phyloP scores from a whole-genome alignment of 2,113 vertebrate species.

The Pygoscelis adeliae region DNA sequence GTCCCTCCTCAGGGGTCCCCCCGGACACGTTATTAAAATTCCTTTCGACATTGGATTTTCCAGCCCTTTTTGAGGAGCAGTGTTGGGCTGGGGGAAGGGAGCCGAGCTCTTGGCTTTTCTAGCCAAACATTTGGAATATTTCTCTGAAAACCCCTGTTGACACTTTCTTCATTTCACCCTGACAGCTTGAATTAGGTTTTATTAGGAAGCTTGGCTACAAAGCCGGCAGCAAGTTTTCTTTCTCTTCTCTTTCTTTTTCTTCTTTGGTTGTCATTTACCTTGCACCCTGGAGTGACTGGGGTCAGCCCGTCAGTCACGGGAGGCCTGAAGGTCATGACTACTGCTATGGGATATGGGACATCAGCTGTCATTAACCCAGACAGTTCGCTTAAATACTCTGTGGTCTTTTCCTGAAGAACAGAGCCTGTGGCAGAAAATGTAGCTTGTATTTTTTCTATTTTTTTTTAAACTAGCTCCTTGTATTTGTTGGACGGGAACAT shows the following conservation, averaged over 20 bases:
- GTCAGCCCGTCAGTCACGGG: constrained; percentile 49
- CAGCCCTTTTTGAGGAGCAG: neutral
- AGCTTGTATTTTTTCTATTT: neutral
- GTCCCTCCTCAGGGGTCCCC: neutral
- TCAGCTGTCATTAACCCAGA: constrained; percentile 41
- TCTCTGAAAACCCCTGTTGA: constrained; percentile 42
- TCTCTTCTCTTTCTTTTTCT: neutral
- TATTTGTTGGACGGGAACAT: neutral
- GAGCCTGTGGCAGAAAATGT: neutral
- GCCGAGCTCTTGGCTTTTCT: neutral
- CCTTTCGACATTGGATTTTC: constrained; percentile 8
- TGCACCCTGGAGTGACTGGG: constrained; percentile 49
- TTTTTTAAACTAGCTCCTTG: neutral
- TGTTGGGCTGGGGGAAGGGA: neutral
- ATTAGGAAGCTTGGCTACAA: constrained; percentile 46
- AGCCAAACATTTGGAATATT: constrained; percentile 48
- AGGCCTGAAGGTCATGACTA: constrained; percentile 30
- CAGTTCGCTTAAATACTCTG: neutral
- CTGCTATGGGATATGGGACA: neutral
- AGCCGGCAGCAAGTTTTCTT: constrained; percentile 44
- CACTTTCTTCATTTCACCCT: constrained; percentile 63
- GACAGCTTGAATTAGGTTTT: constrained; percentile 69
- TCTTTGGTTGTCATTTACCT: constrained; percentile 37
- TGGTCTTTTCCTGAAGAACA: neutral
- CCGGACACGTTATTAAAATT: neutral